These are phyloP conservation scores for Callocephalon fimbriatum DNA, from an alignment of 2,113 vertebrate genomes.

Conservation along the genomic window DNA sequence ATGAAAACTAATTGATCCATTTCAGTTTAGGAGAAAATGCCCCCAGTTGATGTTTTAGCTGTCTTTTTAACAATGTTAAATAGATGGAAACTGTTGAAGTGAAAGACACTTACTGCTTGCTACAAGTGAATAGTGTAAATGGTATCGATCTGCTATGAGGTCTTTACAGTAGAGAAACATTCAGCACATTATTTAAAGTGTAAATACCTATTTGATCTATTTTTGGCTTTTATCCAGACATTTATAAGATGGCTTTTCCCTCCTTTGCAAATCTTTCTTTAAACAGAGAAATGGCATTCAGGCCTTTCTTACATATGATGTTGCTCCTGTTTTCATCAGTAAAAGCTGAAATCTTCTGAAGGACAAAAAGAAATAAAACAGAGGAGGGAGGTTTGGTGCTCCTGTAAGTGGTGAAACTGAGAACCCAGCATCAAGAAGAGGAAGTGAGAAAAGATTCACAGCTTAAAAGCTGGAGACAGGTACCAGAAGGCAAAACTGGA, in stretches of 20 bases:
- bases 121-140: conserved; percentile 67
- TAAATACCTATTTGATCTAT: conserved; percentile 71
- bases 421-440: conserved; percentile 7
- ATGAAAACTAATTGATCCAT: conserved; percentile 51
- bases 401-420: neutral
- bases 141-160: conserved; percentile 73
- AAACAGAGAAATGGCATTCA: neutral
- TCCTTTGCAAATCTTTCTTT: conserved; percentile 32
- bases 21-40: conserved; percentile 68
- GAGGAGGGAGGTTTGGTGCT: neutral
- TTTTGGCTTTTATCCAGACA: conserved; percentile 35
- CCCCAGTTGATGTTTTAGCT: conserved; percentile 50
- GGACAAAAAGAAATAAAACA: neutral
- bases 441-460: conserved; percentile 21
- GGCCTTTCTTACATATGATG: neutral
- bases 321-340: conserved; percentile 24
- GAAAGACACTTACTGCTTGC: conserved; percentile 64
- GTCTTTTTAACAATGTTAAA: conserved; percentile 74
- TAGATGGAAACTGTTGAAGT: conserved; percentile 60
- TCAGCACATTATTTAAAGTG: conserved; percentile 68
- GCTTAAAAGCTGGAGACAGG: conserved; percentile 10
- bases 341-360: neutral
- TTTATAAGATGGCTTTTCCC: neutral
- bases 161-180: conserved; percentile 60
- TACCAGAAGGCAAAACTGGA: neutral